These are phyloP conservation scores for Valencia hispanica DNA, from an alignment of 2,797 vertebrate species.

Conservation along the genomic window DNA sequence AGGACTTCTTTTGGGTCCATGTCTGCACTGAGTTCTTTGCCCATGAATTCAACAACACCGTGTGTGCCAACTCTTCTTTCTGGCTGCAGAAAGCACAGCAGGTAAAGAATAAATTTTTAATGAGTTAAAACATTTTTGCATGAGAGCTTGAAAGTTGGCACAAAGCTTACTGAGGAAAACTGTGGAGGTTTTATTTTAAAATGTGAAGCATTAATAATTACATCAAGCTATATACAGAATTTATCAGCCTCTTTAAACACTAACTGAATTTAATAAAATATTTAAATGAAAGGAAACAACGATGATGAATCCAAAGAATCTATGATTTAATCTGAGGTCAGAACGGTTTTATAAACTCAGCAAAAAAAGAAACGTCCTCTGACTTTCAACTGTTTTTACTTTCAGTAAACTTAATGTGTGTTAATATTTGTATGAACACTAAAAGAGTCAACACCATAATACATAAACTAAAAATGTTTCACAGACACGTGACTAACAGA, in stretches of 20 bases:
- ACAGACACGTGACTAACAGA: too few relatives aligned
- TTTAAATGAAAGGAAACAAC: too few relatives aligned
- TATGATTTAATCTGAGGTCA: too few relatives aligned
- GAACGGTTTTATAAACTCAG: too few relatives aligned
- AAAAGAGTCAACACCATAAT: too few relatives aligned
- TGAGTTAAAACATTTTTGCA: neutral
- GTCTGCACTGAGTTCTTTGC: slow-evolving; percentile 89
- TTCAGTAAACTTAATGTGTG: too few relatives aligned
- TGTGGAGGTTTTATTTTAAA: neutral
- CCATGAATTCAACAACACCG: slow-evolving; percentile 86
- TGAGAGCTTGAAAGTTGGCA: slow-evolving; percentile 7
- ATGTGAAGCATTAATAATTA: neutral
- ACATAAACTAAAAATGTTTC: too few relatives aligned
- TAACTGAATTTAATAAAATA: too few relatives aligned
- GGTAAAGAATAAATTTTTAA: slow-evolving; percentile 60
- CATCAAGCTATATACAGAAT: neutral
- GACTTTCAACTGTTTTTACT: too few relatives aligned
- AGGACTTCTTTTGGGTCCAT: slow-evolving; percentile 88
- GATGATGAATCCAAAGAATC: too few relatives aligned
- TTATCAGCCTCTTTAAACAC: neutral
- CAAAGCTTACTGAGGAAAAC: neutral
- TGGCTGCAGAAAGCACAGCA: slow-evolving; percentile 81
- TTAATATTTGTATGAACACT: too few relatives aligned
- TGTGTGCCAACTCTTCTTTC: slow-evolving; percentile 88
- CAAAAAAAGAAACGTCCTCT: too few relatives aligned